Base-by-base conservation (phyloP, 2,888 invertebrate genomes). In the Crocallis elinguaria region DNA sequence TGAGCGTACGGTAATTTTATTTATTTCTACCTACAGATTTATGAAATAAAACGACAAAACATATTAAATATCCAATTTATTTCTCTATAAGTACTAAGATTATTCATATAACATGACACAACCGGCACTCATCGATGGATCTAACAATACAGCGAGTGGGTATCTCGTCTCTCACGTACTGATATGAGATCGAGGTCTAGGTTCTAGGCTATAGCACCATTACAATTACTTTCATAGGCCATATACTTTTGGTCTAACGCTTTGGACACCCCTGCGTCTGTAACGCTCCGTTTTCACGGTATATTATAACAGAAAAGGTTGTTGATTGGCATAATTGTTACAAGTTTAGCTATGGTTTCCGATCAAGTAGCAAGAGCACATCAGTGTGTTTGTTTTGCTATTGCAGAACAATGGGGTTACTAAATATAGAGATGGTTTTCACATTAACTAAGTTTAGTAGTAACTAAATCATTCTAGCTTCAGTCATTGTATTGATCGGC, bases 161-260 rank as follows among this genome's bases (percentile, higher is more conserved):
- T 71, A 73, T 79, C 13, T 65, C 79, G 66, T 65, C 67, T 82
- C 82, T 84, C 86, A 80, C 79, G 78, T 73, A 72, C 76, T 84
- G 88, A 87, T 89, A 88, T 85, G 90, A 91, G 89, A 89, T 89
- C 89, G 88, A 82, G 77, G 79, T 84, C 86, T 89, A 79, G 74
- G 78, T 46, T 83, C 82, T 88, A 88, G 38, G 53, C 33, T 54
- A 54, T 90, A 91, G 91, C 91, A 91, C 91, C 91, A 87, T 80
- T 84, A 84, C 86, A 83, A 81, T 90, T 90, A 85, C 88, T 72
- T 79, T 86, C 86, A 77, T 88, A 90, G 90, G 90, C 90, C 90
- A 85, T 90, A 77, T 75, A 78, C 80, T 69, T 86, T 90, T 90
- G 90, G 90, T 90, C 90, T 90, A 86, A 79, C 76, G 69, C 46